phyloP scores from a whole-genome alignment of 92 coral and sea anemone genomes.

The Epizoanthus scotinus region DNA sequence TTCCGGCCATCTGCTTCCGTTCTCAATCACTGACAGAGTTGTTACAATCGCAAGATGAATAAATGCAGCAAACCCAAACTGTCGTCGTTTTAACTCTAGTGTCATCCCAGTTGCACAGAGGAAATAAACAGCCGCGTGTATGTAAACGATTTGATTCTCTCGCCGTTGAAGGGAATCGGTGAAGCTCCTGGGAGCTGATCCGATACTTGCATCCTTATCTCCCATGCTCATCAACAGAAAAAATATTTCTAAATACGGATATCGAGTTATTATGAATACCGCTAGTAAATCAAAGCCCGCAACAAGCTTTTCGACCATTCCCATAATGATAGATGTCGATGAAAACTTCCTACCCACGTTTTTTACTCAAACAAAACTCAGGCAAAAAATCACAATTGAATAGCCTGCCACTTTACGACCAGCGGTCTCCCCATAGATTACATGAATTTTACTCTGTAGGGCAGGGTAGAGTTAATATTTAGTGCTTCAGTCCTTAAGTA shows the following conservation, averaged over 20 bases:
- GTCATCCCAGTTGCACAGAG: conserved; percentile 96
- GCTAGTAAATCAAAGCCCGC: conserved; percentile 75
- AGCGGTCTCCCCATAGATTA: background rate
- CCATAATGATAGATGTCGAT: conserved; percentile 52
- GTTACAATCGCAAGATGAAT: conserved; percentile 70
- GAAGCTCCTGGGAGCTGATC: conserved; percentile 48
- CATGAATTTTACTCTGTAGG: background rate
- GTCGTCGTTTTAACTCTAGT: conserved; percentile 75
- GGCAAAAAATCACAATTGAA: too few species aligned
- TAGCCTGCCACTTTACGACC: background rate
- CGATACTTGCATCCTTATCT: conserved; percentile 36
- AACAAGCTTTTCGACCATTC: conserved; percentile 68
- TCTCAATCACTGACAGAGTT: conserved; percentile 54
- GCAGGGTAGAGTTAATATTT: background rate
- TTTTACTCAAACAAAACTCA: background rate
- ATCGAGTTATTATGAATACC: conserved; percentile 84
- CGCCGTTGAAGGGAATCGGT: conserved; percentile 53
- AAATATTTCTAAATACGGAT: conserved; percentile 86
- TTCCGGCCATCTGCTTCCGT: conserved; percentile 67
- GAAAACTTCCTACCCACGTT: background rate
- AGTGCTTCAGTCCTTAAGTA: too few species aligned
- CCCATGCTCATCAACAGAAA: conserved; percentile 76
- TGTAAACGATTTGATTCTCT: conserved; percentile 67
- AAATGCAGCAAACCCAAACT: conserved; percentile 78
- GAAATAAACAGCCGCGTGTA: conserved; percentile 80